Evolutionary conservation across 2,113 vertebrate genomes (phyloP).

Genomic region (Leptobrachium ailaonicum): DNA sequence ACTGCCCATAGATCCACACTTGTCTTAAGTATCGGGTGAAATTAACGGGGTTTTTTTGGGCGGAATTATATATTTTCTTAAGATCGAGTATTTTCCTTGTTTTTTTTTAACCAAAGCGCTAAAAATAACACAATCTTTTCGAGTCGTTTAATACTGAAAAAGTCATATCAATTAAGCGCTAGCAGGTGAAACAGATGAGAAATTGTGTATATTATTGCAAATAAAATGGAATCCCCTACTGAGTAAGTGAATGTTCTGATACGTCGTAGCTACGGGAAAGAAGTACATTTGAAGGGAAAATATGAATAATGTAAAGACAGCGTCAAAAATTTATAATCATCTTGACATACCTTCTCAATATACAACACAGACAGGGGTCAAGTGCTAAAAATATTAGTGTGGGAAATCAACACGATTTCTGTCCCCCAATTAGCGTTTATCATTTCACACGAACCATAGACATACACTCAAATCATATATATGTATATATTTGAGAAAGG

Average conservation of each 20-base stretch:
- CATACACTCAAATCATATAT: too few species aligned
- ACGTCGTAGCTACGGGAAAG: not conserved
- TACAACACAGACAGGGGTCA: too few species aligned
- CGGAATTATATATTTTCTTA: not conserved
- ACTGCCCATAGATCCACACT: slow-evolving; percentile 11
- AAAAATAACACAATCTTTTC: not conserved
- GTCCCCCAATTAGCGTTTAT: too few species aligned
- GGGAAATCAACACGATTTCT: too few species aligned
- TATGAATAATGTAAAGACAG: not conserved
- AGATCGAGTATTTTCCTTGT: not conserved
- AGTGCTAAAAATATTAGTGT: too few species aligned
- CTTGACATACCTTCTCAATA: too few species aligned
- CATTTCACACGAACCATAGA: too few species aligned
- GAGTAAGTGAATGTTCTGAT: not conserved
- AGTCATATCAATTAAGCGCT: not conserved
- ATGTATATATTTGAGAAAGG: too few species aligned
- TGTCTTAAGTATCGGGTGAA: slow-evolving; percentile 17
- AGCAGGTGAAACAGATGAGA: not conserved
- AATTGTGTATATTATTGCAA: not conserved
- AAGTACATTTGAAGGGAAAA: not conserved
- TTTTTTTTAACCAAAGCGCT: not conserved
- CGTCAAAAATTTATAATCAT: too few species aligned
- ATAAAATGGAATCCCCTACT: not conserved
- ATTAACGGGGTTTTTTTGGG: not conserved
- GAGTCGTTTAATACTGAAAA: not conserved